A percentile compares a stretch with the other conserved stretches of the same genome.
Evolutionary conservation across 2,797 vertebrate genomes (phyloP).

Genomic region (Falco berigora): DNA sequence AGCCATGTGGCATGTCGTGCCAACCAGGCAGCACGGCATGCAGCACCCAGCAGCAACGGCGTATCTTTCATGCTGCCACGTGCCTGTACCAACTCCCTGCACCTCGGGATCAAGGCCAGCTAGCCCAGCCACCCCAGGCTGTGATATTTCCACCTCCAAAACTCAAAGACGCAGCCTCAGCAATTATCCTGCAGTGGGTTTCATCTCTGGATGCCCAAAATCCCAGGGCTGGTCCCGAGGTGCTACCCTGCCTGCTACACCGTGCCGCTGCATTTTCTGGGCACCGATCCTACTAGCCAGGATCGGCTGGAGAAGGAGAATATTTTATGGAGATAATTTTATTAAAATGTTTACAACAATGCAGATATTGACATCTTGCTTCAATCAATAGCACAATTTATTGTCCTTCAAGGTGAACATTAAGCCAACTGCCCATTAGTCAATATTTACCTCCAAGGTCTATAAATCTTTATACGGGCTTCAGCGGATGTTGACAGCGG

Average conservation of each 20-base stretch:
- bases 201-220: background rate
- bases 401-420: constrained; percentile 77
- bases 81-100: background rate
- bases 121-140: background rate
- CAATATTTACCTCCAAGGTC: constrained; percentile 75
- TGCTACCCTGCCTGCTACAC: background rate
- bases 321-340: constrained; percentile 76
- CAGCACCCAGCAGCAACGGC: background rate
- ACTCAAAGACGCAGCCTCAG: background rate
- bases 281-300: background rate
- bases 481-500: constrained; percentile 69
- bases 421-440: constrained; percentile 73
- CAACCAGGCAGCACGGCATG: too few species aligned
- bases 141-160: background rate
- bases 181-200: rapidly evolving
- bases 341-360: constrained; percentile 77
- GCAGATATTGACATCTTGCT: constrained; percentile 71
- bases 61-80: rapidly evolving
- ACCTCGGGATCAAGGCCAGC: background rate
- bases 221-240: rapidly evolving
- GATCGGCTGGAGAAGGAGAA: constrained; percentile 30
- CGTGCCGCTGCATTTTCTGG: background rate
- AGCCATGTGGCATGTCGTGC: rapidly evolving
- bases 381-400: constrained; percentile 77
- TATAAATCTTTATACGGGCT: constrained; percentile 79